These are phyloP conservation scores for Acropora tenuis DNA, from an alignment of 64 coral and sea anemone species.

Conservation along the genomic window DNA sequence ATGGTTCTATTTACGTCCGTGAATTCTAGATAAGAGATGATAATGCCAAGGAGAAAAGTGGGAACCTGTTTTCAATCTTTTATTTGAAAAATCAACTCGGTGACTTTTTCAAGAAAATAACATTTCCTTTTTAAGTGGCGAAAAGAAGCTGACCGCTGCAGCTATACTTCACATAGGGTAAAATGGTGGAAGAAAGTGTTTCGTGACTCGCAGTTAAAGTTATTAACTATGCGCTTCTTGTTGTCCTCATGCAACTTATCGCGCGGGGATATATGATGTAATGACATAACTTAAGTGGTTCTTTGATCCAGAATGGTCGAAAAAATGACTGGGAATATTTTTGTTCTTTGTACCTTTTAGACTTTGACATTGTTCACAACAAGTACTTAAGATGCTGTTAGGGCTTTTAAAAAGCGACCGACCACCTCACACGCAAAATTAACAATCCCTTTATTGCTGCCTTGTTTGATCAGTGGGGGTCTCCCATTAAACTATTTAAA, in stretches of 20 bases:
- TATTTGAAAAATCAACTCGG: no score
- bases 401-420: background rate
- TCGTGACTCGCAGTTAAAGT: slow-evolving; percentile 16
- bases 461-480: background rate
- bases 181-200: background rate
- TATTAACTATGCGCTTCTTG: slow-evolving; percentile 18
- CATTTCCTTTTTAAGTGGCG: no score
- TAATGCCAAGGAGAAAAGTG: no score
- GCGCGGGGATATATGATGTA: background rate
- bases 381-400: background rate
- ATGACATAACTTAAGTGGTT: slow-evolving; percentile 4
- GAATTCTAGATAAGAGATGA: no score
- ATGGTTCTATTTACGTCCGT: no score
- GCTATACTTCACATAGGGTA: no score
- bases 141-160: background rate
- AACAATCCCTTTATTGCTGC: background rate
- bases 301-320: background rate
- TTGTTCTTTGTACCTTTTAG: background rate
- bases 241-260: background rate
- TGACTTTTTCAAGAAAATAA: no score
- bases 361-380: background rate
- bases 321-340: background rate
- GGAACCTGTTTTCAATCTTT: no score
- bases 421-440: background rate
- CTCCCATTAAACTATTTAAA: background rate